Evolutionary conservation across 2,888 invertebrate species (phyloP), one percentile per base, ranked within the genome.

Genomic region (Aphidoletes aphidimyza): DNA sequence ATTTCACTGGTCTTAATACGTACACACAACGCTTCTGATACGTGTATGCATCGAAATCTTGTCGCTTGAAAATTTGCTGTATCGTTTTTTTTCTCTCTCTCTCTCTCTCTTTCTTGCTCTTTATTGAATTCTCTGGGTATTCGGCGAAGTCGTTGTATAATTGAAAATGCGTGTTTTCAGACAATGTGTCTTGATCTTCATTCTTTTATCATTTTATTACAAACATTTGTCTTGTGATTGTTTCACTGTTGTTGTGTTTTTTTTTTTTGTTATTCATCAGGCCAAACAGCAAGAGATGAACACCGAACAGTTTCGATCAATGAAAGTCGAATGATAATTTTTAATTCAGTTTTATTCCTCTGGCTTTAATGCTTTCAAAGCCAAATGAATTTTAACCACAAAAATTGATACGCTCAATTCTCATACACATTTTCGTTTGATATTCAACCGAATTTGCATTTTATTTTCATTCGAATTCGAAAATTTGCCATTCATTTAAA

Each of bases 141-240:
- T 81, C 81, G 81, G 5, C n/a, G 81, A 81, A 81, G 37, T 81
- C 81, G 81, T 81, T 30, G 81, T 81, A 22, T 81, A 81, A 81
- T 81, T 81, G 81, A 81, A 81, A 81, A 81, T 81, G 81, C 81
- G 81, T 81, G 81, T 81, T 81, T 81, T 81, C 5, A n/a, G 36
- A 81, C 81, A 81, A 81, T 81, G 81, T 22, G 81, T 36, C 81
- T 81, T 81, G 36, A 81, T 81, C 81, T 36, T 37, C 19, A 22
- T 37, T 81, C 81, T 81, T 36, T 81, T 81, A 37, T 81, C 37
- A 37, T 37, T 81, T 81, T 36, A 36, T 81, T 81, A n/a, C 81
- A n/a, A 81, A n/a, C 37, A 81, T 81, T 81, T 81, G 81, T 81
- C 81, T 81, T 81, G 1, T n/a, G 81, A 37, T 81, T 81, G 1